A percentile compares a stretch with the other conserved stretches of the same genome.
Conservation (phyloP, 2,113 vertebrate species). For the Zosterops lateralis region DNA sequence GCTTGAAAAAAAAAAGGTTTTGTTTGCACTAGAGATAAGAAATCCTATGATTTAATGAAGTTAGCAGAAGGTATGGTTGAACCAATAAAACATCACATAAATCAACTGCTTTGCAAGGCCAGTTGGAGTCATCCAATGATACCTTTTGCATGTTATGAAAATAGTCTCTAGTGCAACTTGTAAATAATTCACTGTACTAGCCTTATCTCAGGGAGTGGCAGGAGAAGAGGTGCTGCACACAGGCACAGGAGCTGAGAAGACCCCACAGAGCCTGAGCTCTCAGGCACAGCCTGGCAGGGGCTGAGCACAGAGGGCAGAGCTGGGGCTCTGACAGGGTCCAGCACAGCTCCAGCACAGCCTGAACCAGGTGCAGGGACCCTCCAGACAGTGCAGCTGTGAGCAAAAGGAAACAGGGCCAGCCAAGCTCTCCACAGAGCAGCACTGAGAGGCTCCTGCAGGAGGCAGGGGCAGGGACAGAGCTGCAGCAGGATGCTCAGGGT, state of each 20-base stretch:
- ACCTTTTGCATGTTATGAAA: not conserved
- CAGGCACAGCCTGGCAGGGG: not conserved
- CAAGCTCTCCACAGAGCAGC: not conserved
- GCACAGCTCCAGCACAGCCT: not conserved
- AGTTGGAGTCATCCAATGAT: not conserved
- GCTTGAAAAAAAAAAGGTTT: not conserved
- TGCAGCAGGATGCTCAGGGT: no score
- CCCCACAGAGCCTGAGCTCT: rapidly evolving
- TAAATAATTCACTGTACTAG: not conserved
- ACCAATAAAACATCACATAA: not conserved
- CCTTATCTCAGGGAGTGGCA: no score
- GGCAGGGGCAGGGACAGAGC: not conserved
- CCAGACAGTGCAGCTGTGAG: not conserved
- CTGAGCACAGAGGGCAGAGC: rapidly evolving
- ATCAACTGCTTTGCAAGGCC: not conserved
- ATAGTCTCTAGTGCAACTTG: not conserved
- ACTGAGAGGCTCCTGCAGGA: not conserved
- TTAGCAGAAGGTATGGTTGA: not conserved
- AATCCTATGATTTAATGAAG: not conserved
- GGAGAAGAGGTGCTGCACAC: rapidly evolving
- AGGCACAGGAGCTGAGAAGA: not conserved
- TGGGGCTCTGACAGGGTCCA: rapidly evolving
- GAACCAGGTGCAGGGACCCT: not conserved
- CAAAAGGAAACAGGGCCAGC: not conserved
- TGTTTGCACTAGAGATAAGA: not conserved